phyloP scores from a whole-genome alignment of 2,113 vertebrate genomes.

The Heloderma charlesbogerti region DNA sequence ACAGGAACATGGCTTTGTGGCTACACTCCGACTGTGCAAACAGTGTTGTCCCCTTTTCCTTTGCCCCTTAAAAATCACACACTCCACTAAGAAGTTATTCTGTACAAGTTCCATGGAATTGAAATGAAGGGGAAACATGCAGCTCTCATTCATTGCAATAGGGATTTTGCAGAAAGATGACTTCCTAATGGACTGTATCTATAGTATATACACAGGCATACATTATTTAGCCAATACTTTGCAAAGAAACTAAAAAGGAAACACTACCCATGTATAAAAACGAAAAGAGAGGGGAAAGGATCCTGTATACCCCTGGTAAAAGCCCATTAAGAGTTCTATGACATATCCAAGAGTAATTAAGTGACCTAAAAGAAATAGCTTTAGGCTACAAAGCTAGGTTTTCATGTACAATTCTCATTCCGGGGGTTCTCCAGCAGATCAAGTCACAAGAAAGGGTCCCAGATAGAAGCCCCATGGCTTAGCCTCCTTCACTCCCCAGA shows the following conservation, averaged over 20 bases:
- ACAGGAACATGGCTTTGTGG: background rate
- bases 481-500: background rate
- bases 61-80: background rate
- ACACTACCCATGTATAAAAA: background rate
- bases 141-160: background rate
- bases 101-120: background rate
- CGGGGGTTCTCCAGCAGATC: background rate
- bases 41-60: background rate
- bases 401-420: background rate
- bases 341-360: background rate
- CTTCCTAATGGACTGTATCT: too few relatives aligned
- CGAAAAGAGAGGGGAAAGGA: background rate
- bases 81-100: background rate
- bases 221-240: background rate
- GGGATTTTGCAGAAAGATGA: background rate
- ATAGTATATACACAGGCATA: background rate
- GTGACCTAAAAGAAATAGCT: background rate
- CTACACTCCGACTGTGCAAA: background rate
- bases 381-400: background rate
- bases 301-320: background rate
- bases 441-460: background rate
- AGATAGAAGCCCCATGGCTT: slow-evolving; percentile 7
- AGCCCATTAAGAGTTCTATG: background rate
- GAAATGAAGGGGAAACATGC: background rate
- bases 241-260: background rate